Percentiles rank a stretch among this genome's conserved stretches.
These are phyloP conservation scores for Tragelaphus imberbis DNA, from an alignment of 2,113 vertebrate genomes.

Conservation along the genomic window DNA sequence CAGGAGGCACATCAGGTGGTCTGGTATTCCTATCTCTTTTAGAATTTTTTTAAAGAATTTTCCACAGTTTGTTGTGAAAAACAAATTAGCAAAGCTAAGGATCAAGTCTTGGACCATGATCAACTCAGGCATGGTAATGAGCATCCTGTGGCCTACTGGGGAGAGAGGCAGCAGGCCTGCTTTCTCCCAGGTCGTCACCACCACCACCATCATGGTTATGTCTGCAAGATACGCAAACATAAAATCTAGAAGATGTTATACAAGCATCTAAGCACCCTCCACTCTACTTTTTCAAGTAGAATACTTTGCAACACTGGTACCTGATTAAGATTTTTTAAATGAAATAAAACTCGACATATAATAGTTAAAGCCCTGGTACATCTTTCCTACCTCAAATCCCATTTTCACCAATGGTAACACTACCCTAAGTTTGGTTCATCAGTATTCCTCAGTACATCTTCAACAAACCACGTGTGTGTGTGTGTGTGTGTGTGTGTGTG, in stretches of 20 bases:
- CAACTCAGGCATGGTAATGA: not conserved
- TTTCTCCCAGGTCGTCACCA: too few relatives aligned
- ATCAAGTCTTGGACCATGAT: not conserved
- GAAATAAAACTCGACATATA: not conserved
- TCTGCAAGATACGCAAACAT: not conserved
- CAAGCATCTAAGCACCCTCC: not conserved
- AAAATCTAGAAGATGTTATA: not conserved
- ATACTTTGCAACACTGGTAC: not conserved
- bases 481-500: not conserved
- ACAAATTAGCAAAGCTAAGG: not conserved
- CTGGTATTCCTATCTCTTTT: not conserved
- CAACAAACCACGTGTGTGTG: not conserved
- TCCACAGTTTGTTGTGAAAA: not conserved
- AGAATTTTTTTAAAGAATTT: not conserved
- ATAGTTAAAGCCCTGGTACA: not conserved
- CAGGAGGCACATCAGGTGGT: not conserved
- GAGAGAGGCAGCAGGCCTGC: not conserved
- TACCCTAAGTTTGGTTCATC: not conserved
- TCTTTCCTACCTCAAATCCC: not conserved
- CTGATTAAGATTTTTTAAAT: not conserved
- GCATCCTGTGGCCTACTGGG: not conserved
- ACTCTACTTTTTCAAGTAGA: not conserved
- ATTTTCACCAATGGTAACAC: not conserved
- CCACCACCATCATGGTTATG: rapidly evolving
- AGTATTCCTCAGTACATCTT: not conserved